Conservation (phyloP, 2,888 invertebrate species). For the Thera obeliscata region DNA sequence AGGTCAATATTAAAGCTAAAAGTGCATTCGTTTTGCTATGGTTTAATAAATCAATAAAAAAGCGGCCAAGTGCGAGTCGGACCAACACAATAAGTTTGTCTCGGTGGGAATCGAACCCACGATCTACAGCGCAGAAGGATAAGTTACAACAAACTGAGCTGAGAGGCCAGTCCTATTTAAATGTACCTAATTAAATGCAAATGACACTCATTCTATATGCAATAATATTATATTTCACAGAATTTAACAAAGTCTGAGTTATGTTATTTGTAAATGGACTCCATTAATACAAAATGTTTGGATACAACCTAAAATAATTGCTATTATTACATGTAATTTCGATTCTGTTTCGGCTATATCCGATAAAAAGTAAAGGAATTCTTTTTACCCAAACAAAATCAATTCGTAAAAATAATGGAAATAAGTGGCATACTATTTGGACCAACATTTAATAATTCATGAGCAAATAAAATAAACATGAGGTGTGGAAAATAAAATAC, state of each 20-base stretch:
- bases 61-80: no score
- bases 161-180: no score
- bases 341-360: not conserved
- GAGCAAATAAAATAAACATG: constrained; percentile 28
- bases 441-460: constrained; percentile 28
- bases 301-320: constrained; percentile 39
- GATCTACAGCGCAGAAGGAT: no score
- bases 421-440: constrained; percentile 12
- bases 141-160: no score
- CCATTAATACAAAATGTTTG: constrained; percentile 31
- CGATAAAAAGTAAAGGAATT: not conserved
- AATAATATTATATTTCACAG: no score
- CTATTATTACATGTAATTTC: constrained; percentile 43
- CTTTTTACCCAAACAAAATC: not conserved
- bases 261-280: not conserved
- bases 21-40: no score
- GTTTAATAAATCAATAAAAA: no score
- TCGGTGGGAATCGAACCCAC: no score
- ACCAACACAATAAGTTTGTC: no score
- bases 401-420: constrained; percentile 1
- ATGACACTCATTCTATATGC: no score
- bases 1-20: no score
- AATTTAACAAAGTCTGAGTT: not conserved
- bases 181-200: no score
- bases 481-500: constrained; percentile 18